Base-by-base conservation (phyloP, 2,797 vertebrate genomes). In the Sebastes hubbsi region DNA sequence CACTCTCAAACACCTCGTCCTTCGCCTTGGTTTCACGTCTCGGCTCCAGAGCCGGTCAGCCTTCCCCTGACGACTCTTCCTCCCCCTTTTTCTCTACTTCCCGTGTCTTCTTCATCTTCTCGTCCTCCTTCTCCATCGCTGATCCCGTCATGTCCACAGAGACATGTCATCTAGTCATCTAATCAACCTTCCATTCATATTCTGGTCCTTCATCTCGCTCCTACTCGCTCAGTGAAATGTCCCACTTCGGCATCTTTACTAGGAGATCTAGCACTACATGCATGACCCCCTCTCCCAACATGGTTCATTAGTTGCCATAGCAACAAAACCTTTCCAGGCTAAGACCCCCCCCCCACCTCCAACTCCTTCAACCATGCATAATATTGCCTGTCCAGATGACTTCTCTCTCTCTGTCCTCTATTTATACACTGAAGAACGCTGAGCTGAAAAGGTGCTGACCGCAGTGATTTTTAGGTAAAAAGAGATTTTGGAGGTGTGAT, bases 231-330 rank as follows among this genome's bases (percentile, higher is more conserved):
- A 42, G 25, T 22, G 27, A 66, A 81, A 42, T 6, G n/a, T 32
- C 61, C 46, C 77, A 55, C 63, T 60, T 83, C 81, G 59, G 79
- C 68, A 75, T 70, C 71, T 75, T 75, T 11, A 8, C 62, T 12
- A 20, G 13, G 27, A 73, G 30, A 67, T 77, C 75, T 9, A 18
- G 16, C 30, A 14, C 59, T 22, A 59, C 79, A 76, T 54, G 34
- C 38, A 36, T 62, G 80, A 60, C 64, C 72, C 74, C 16, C 81
- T n/a, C 56, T 30, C 59, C 46, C 52, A 54, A 56, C 73, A 70
- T 76, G 85, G 82, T 74, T 85, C 81, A 86, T 89, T 84, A 49
- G 91, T 91, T 86, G 25, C 91, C 89, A 91, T 89, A 58, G 91
- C 72, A 92, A 93, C 91, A 81, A 66, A 71, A 82, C 71, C 78